These are phyloP conservation scores for Coluber constrictor DNA, from an alignment of 2,797 vertebrate species.

Conservation along the genomic window DNA sequence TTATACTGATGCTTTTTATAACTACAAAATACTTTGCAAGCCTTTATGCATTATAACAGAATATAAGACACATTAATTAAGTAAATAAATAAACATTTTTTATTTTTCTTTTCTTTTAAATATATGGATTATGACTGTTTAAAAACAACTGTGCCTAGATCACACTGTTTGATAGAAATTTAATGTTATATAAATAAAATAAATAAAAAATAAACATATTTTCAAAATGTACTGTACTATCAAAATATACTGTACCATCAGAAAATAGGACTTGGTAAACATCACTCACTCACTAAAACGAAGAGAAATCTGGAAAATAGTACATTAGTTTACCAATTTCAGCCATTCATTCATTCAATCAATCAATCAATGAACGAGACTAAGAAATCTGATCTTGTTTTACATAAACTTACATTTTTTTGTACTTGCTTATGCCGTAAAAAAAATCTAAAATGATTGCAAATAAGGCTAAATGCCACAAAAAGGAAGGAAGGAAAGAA, in stretches of 20 bases:
- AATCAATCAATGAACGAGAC: neutral
- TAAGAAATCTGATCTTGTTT: neutral
- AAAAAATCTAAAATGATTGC: neutral
- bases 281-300: neutral
- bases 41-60: neutral
- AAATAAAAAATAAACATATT: too few species aligned
- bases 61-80: neutral
- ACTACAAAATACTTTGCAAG: neutral
- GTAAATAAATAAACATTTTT: neutral
- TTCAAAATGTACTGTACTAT: neutral
- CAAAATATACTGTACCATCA: neutral
- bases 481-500: neutral
- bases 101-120: too few species aligned
- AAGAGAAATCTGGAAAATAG: neutral
- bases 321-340: neutral
- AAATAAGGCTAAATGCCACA: slow-evolving; percentile 32
- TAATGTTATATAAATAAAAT: too few species aligned
- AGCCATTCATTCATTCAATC: neutral
- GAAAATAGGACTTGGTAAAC: neutral
- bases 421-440: neutral
- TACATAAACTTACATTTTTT: neutral
- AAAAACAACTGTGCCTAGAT: too few species aligned
- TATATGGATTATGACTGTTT: too few species aligned
- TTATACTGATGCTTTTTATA: neutral
- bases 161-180: too few species aligned